Percentiles rank a stretch among this genome's conserved stretches.
Evolutionary conservation across 2,113 vertebrate genomes (phyloP).

Genomic region (Dolichotis patagonum): DNA sequence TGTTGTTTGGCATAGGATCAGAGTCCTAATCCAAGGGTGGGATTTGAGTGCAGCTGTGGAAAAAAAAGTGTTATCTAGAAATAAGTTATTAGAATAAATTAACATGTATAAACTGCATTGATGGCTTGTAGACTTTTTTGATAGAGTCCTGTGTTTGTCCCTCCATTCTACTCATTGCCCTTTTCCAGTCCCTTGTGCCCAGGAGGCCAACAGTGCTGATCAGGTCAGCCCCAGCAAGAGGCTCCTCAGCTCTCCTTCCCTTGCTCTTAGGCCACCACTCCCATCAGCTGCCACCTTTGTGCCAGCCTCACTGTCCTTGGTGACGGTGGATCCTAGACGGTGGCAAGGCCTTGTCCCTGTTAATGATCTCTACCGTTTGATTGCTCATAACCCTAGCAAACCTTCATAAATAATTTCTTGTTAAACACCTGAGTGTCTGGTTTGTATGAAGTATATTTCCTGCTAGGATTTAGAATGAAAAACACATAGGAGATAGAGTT

Average conservation of each 20-base stretch:
- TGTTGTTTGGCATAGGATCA: neutral
- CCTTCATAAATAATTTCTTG: conserved; percentile 19
- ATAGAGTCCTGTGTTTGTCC: neutral
- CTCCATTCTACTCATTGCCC: fast-evolving
- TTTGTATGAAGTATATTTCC: conserved; percentile 19
- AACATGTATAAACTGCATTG: neutral
- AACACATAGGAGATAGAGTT: neutral
- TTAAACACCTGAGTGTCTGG: neutral
- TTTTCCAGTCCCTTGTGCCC: neutral
- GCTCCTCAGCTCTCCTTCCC: neutral
- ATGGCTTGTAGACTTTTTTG: neutral
- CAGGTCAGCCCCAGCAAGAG: neutral
- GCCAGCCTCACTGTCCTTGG: neutral
- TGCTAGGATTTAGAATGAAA: conserved; percentile 5
- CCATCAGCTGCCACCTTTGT: neutral
- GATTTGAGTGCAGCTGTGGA: conserved; percentile 13
- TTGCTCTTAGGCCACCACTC: neutral
- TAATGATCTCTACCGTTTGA: neutral
- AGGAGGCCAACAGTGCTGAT: neutral
- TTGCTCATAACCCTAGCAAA: neutral
- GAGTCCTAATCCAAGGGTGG: neutral
- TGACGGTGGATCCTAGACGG: neutral
- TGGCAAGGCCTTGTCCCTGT: neutral
- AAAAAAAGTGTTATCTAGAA: neutral
- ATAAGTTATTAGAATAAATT: neutral